phyloP scores from a whole-genome alignment of 2,888 invertebrate genomes.

The Platynereis dumerilii region DNA sequence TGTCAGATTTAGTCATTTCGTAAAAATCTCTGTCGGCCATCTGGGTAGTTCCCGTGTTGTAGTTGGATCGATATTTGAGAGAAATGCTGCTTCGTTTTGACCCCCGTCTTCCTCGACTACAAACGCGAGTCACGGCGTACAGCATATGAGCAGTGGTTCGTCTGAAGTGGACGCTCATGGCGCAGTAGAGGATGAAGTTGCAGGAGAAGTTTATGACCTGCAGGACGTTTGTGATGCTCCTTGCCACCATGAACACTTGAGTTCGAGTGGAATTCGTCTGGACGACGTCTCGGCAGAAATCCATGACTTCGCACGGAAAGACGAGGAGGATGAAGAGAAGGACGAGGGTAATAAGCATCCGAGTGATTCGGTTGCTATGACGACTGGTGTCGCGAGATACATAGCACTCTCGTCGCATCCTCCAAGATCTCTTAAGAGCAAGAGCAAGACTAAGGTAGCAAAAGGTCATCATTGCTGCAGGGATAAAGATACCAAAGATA shows the following conservation, averaged over 20 bases:
- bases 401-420: constrained; percentile 19
- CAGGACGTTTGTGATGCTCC: constrained; percentile 28
- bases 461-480: constrained; percentile 51
- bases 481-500: constrained; percentile 53
- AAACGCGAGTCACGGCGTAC: too few relatives aligned
- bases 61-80: too few relatives aligned
- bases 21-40: too few relatives aligned
- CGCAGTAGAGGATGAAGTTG: constrained; percentile 42
- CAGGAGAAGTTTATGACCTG: constrained; percentile 39
- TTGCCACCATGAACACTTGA: constrained; percentile 17
- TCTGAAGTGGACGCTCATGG: constrained; percentile 29
- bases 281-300: constrained; percentile 42
- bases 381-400: neutral
- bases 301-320: constrained; percentile 55
- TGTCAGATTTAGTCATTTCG: too few relatives aligned
- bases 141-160: neutral
- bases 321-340: constrained; percentile 56
- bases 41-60: too few relatives aligned
- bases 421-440: constrained; percentile 30
- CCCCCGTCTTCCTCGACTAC: too few relatives aligned
- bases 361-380: constrained; percentile 43
- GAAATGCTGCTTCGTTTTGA: too few relatives aligned
- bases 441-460: constrained; percentile 54
- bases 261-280: constrained; percentile 13
- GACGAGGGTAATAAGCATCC: constrained; percentile 55